A percentile compares a stretch with the other conserved stretches of the same genome.
These are phyloP conservation scores for Nycticebus coucang DNA, from an alignment of 2,113 vertebrate species.

Conservation along the genomic window DNA sequence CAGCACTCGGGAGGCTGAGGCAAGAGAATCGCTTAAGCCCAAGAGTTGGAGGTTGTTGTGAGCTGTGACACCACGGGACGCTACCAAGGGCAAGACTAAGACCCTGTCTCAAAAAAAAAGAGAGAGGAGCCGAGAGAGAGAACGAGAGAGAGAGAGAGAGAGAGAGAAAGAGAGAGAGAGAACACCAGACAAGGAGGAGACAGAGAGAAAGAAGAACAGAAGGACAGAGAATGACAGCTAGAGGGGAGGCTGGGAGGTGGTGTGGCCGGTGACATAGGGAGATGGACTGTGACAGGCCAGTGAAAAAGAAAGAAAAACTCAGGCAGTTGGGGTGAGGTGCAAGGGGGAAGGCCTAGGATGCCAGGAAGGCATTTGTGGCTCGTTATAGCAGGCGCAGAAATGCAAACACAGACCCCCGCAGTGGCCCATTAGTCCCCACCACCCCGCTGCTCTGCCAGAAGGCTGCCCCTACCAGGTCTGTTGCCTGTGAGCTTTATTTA, in stretches of 20 bases:
- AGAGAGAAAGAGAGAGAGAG: not conserved
- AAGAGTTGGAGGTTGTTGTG: too few species aligned
- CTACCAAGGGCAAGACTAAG: too few species aligned
- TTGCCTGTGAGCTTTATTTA: conserved; percentile 35
- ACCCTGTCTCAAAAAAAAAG: not conserved
- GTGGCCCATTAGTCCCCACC: not conserved
- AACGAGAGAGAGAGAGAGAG: not conserved
- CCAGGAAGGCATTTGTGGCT: not conserved
- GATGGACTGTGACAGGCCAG: not conserved
- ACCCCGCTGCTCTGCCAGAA: not conserved
- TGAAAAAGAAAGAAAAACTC: not conserved
- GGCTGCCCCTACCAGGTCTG: fast-evolving
- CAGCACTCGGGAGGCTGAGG: too few species aligned
- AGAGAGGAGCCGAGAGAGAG: not conserved
- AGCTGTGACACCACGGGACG: too few species aligned
- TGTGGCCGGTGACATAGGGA: fast-evolving
- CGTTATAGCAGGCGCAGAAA: not conserved
- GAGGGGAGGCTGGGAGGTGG: not conserved
- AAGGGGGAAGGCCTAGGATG: not conserved
- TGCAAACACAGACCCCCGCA: fast-evolving
- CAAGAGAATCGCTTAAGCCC: too few species aligned
- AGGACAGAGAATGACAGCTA: not conserved
- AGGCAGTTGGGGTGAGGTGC: not conserved
- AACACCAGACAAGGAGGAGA: not conserved
- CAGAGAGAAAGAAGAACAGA: not conserved